Percentiles rank a stretch among this genome's conserved stretches.
Evolutionary conservation across 2,888 invertebrate genomes (phyloP).

Genomic region (Caradrina kadenii): DNA sequence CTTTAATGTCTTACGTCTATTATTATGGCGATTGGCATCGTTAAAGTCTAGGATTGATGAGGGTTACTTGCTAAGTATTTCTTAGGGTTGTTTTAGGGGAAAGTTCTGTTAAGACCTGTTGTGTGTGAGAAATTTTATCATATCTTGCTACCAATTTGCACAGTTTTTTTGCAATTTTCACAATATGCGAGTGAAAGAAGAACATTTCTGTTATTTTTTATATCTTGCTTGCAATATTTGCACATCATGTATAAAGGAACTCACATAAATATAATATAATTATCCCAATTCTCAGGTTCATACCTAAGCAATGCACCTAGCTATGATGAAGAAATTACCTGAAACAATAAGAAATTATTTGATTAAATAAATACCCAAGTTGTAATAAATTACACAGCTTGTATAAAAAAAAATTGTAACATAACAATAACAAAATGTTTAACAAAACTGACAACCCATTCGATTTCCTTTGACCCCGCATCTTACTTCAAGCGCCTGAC

Average conservation of each 20-base stretch:
- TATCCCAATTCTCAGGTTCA: background rate
- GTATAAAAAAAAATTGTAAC: background rate
- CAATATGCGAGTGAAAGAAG: too few relatives aligned
- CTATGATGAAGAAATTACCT: constrained; percentile 40
- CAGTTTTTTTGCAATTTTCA: too few relatives aligned
- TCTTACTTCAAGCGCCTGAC: constrained; percentile 65
- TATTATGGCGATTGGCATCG: constrained; percentile 64
- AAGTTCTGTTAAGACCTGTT: background rate
- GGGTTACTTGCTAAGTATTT: constrained; percentile 30
- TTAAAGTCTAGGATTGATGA: constrained; percentile 53
- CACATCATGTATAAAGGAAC: too few relatives aligned
- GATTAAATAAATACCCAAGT: background rate
- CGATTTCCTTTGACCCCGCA: background rate
- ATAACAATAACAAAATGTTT: background rate
- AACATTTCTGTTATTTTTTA: too few relatives aligned
- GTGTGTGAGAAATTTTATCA: too few relatives aligned
- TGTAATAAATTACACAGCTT: background rate
- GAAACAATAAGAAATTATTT: constrained; percentile 28
- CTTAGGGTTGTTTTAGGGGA: constrained; percentile 13
- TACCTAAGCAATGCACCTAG: background rate
- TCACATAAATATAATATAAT: too few relatives aligned
- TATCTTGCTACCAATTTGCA: too few relatives aligned
- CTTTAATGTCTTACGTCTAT: constrained; percentile 55
- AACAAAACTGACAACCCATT: background rate
- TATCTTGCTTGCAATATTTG: too few relatives aligned